Conservation (phyloP, 2,888 invertebrate species). For the Hyles lineata region DNA sequence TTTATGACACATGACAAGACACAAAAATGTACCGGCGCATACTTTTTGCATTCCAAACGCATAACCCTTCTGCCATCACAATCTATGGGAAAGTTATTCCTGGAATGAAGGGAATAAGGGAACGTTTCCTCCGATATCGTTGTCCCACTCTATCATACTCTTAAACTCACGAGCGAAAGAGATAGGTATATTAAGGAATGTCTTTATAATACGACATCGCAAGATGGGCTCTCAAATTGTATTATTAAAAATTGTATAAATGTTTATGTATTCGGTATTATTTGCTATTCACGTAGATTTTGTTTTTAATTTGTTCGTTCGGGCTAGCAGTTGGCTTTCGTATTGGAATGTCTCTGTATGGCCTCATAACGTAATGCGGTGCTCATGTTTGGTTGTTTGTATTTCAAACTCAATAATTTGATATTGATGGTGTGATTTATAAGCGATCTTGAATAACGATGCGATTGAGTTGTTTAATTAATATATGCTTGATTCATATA, state of each 20-base stretch:
- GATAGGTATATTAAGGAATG: slow-evolving; percentile 65
- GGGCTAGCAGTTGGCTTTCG: neutral
- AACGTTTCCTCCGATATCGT: slow-evolving; percentile 61
- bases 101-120: slow-evolving; percentile 80
- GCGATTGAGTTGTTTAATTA: neutral
- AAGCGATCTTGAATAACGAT: neutral
- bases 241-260: slow-evolving; percentile 35
- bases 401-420: neutral
- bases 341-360: neutral
- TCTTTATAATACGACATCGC: slow-evolving; percentile 65
- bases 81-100: slow-evolving; percentile 83
- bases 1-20: slow-evolving; percentile 31
- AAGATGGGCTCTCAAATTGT: slow-evolving; percentile 29
- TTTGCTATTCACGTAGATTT: slow-evolving; percentile 14
- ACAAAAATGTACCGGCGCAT: slow-evolving; percentile 40
- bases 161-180: slow-evolving; percentile 38
- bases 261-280: slow-evolving; percentile 39
- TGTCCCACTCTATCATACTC: slow-evolving; percentile 50
- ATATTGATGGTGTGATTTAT: neutral
- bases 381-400: neutral
- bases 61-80: slow-evolving; percentile 53
- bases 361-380: neutral
- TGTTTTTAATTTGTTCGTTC: neutral
- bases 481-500: no score
- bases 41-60: slow-evolving; percentile 45